Percentiles rank a stretch among this genome's conserved stretches.
These are phyloP conservation scores for Ostrea edulis DNA, from an alignment of 1,140 invertebrate genomes.

Conservation along the genomic window DNA sequence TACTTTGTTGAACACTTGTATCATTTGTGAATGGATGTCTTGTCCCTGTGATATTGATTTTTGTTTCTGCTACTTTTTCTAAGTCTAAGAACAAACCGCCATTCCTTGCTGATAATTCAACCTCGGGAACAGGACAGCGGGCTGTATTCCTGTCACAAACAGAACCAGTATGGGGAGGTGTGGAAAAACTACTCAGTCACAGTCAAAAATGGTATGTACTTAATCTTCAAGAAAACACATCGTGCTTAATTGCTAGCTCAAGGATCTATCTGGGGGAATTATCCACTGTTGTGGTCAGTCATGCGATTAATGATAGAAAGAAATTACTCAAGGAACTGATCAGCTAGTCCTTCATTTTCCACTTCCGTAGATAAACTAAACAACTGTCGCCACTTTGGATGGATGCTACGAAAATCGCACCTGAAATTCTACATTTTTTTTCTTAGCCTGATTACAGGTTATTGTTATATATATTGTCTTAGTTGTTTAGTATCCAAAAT, in stretches of 20 bases:
- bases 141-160: not conserved
- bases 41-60: not conserved
- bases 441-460: not conserved
- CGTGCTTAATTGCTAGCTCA: not conserved
- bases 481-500: not conserved
- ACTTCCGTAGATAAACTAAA: not conserved
- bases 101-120: not conserved
- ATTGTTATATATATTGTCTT: not conserved
- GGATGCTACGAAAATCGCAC: not conserved
- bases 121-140: not conserved
- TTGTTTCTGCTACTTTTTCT: not conserved
- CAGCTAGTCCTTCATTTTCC: not conserved
- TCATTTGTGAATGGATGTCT: not conserved
- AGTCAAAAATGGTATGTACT: not conserved
- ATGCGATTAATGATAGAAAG: not conserved
- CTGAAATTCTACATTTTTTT: not conserved
- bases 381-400: not conserved
- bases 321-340: not conserved
- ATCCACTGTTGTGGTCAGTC: not conserved
- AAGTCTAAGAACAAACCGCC: not conserved
- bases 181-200: conserved; percentile 5
- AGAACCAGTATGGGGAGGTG: not conserved
- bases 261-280: not conserved
- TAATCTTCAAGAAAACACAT: no score
- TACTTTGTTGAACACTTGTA: no score